Evolutionary conservation across 2,888 invertebrate genomes (phyloP).

Genomic region (Orchesella flavescens): DNA sequence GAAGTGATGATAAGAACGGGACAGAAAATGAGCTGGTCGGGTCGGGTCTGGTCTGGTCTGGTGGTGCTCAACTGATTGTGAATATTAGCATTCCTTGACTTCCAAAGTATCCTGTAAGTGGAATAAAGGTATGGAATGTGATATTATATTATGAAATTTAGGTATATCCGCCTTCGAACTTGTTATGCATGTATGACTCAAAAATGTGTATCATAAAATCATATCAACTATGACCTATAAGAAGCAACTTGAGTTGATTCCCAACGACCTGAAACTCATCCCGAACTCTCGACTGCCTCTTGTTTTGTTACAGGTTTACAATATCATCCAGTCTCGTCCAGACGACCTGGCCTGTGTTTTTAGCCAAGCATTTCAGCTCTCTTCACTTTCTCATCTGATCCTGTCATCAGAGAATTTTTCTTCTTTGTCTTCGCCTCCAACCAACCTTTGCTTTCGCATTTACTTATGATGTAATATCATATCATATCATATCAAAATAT

Average conservation of each 20-base stretch:
- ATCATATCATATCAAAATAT: too few species aligned
- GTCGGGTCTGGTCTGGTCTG: too few species aligned
- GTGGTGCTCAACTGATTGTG: constrained; percentile 23
- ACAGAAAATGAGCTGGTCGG: constrained; percentile 3
- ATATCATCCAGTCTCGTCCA: not conserved
- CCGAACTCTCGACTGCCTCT: too few species aligned
- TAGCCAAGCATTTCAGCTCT: not conserved
- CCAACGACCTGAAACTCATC: too few species aligned
- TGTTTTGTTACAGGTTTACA: too few species aligned
- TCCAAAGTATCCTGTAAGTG: constrained; percentile 16
- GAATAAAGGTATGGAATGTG: constrained; percentile 51
- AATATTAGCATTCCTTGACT: constrained; percentile 41
- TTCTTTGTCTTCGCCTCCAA: constrained; percentile 17
- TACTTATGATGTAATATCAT: too few species aligned
- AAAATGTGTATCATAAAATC: not conserved
- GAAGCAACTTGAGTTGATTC: too few species aligned
- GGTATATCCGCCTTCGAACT: not conserved
- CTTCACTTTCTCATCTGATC: constrained; percentile 40
- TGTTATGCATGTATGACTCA: constrained; percentile 16
- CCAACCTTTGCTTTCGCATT: constrained; percentile 5
- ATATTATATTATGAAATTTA: constrained; percentile 37
- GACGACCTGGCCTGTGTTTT: not conserved
- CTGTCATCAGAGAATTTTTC: constrained; percentile 43
- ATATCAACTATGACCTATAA: too few species aligned
- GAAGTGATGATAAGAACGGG: constrained; percentile 34